These are phyloP conservation scores for Diploptera punctata DNA, from an alignment of 2,888 invertebrate genomes.

Conservation along the genomic window DNA sequence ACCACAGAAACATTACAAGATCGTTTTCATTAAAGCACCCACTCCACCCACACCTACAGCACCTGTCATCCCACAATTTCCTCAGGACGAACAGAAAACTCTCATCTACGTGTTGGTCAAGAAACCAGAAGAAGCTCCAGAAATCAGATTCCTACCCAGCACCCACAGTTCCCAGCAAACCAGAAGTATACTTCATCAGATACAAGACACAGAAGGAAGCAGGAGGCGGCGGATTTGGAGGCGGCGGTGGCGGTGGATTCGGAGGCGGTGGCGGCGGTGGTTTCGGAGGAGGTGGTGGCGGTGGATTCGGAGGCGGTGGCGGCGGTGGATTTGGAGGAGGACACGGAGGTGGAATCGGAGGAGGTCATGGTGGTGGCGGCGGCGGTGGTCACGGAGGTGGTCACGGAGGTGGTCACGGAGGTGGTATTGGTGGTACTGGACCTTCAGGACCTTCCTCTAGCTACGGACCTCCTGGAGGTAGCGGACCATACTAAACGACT, in stretches of 20 bases:
- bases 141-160: conserved; percentile 77
- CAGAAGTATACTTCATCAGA: conserved; percentile 89
- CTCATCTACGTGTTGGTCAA: conserved; percentile 88
- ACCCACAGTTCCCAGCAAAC: conserved; percentile 86
- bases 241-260: conserved; percentile 53
- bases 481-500: conserved; percentile 40
- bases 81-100: conserved; percentile 82
- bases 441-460: conserved; percentile 29
- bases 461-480: conserved; percentile 43
- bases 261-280: conserved; percentile 50
- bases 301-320: conserved; percentile 47
- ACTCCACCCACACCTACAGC: conserved; percentile 82
- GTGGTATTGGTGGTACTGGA: conserved; percentile 45
- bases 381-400: conserved; percentile 45
- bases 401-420: conserved; percentile 31
- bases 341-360: conserved; percentile 45
- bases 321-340: conserved; percentile 38
- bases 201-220: conserved; percentile 70
- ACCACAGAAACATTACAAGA: conserved; percentile 89
- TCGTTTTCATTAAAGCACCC: conserved; percentile 92
- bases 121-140: conserved; percentile 85
- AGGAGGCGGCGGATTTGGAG: conserved; percentile 52
- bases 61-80: conserved; percentile 79
- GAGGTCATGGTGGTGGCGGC: conserved; percentile 47
- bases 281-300: conserved; percentile 46